phyloP scores from a whole-genome alignment of 1,140 invertebrate species.

The Leptinotarsa defecta region DNA sequence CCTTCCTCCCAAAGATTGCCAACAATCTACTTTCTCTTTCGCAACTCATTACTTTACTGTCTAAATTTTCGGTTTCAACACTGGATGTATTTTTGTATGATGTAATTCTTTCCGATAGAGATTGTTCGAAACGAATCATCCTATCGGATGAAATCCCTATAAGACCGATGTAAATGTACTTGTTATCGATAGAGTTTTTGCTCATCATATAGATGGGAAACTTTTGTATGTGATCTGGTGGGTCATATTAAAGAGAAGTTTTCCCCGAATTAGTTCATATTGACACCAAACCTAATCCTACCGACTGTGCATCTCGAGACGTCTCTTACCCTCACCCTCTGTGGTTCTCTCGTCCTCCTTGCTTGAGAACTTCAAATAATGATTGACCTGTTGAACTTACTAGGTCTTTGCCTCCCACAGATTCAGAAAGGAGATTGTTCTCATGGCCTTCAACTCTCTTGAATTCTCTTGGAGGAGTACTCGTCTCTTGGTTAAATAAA shows the following conservation, averaged over 20 bases:
- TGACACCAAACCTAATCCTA: conserved; percentile 54
- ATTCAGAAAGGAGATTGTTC: background rate
- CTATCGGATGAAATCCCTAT: background rate
- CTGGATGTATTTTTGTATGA: background rate
- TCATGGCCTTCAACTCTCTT: background rate
- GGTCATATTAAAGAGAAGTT: conserved; percentile 41
- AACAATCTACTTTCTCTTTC: background rate
- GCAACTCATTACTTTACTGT: background rate
- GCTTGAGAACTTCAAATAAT: background rate
- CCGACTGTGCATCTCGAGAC: too few relatives aligned
- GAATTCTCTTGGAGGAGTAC: background rate
- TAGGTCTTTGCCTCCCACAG: background rate
- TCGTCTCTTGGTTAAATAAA: conserved; percentile 17
- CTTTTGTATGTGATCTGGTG: conserved; percentile 5
- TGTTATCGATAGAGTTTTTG: background rate
- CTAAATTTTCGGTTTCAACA: background rate
- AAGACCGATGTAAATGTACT: too few relatives aligned
- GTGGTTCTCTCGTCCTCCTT: conserved; percentile 26
- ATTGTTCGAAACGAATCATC: background rate
- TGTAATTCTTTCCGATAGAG: background rate
- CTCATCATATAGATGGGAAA: conserved; percentile 23
- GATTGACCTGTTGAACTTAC: too few relatives aligned
- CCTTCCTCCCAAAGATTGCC: background rate
- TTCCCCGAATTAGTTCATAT: conserved; percentile 5
- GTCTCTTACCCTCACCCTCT: too few relatives aligned